Percentiles rank a stretch among this genome's conserved stretches.
Conservation (phyloP, 2,888 invertebrate genomes). For the Uloborus plumipes region DNA sequence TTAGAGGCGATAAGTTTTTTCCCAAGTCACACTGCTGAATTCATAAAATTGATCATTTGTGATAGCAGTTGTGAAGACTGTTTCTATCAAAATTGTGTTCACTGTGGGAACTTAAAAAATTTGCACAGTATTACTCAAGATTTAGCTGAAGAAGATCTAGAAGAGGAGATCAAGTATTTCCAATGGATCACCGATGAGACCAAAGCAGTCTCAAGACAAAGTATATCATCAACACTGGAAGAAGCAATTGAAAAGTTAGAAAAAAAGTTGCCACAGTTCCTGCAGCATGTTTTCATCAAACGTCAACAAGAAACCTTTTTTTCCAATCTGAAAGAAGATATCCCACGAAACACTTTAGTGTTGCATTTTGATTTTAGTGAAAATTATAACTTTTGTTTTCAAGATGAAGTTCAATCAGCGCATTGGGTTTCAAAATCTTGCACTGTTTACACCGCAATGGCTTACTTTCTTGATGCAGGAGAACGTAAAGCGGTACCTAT, state of each 20-base stretch:
- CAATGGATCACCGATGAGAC: background rate
- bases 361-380: background rate
- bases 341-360: background rate
- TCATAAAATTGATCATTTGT: no score
- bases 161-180: background rate
- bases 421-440: background rate
- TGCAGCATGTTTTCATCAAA: background rate
- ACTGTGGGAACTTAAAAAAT: constrained; percentile 2
- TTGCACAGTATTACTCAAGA: background rate
- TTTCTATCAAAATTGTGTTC: background rate
- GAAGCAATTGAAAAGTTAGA: background rate
- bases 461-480: background rate
- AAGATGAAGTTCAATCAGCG: background rate
- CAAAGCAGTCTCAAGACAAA: no score
- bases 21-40: no score
- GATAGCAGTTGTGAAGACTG: no score
- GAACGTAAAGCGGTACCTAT: no score
- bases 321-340: background rate
- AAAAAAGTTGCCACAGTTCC: background rate
- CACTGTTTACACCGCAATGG: background rate
- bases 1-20: no score
- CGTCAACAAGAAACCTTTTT: background rate
- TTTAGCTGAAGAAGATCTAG: background rate
- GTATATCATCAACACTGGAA: background rate
- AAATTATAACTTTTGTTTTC: background rate